phyloP scores from a whole-genome alignment of 1,140 invertebrate genomes.

The Parasteatoda tepidariorum region DNA sequence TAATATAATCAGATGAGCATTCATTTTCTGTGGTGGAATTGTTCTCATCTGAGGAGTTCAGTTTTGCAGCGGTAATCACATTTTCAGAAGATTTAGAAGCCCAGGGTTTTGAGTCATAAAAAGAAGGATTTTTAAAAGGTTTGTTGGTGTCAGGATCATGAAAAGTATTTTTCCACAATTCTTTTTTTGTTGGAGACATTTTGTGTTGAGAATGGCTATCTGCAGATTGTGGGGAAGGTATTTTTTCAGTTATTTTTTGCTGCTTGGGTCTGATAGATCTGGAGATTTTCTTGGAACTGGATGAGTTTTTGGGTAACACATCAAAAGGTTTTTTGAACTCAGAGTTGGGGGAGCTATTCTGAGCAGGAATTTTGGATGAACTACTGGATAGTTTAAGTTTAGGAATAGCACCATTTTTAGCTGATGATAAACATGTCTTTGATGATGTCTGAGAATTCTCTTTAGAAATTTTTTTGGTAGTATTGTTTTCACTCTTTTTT shows the following conservation, averaged over 20 bases:
- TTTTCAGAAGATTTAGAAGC: too few relatives aligned
- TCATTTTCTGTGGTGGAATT: too few relatives aligned
- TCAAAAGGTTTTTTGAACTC: too few relatives aligned
- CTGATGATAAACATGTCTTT: background rate
- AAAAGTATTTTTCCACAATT: background rate
- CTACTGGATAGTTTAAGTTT: background rate
- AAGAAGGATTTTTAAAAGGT: background rate
- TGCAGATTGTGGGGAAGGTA: background rate
- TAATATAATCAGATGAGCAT: too few relatives aligned
- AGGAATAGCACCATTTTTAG: background rate
- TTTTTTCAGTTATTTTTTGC: background rate
- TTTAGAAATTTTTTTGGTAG: background rate
- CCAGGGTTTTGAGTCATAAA: too few relatives aligned
- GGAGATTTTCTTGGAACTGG: too few relatives aligned
- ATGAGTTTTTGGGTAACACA: too few relatives aligned
- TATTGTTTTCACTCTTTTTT: constrained; percentile 7
- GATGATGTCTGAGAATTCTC: background rate
- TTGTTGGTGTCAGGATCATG: background rate
- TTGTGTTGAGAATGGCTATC: background rate
- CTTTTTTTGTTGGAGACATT: background rate
- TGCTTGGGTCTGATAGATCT: too few relatives aligned
- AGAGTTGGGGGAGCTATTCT: too few relatives aligned
- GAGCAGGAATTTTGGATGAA: too few relatives aligned
- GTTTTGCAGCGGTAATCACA: too few relatives aligned
- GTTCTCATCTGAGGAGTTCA: too few relatives aligned